These are phyloP conservation scores for Myotis findleyi DNA, from an alignment of 2,797 vertebrate genomes.

Conservation along the genomic window DNA sequence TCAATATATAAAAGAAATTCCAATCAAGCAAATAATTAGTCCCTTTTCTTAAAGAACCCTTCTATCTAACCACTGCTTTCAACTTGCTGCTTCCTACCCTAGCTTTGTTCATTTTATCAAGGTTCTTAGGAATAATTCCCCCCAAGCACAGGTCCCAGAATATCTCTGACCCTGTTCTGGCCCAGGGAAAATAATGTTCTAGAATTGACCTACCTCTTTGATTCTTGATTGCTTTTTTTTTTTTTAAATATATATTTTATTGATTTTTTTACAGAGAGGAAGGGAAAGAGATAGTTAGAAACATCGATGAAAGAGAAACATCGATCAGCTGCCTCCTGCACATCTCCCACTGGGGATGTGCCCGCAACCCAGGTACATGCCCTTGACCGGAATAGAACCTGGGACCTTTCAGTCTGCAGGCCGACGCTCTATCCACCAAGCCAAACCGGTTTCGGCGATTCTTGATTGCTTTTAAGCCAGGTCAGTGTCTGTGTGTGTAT, in stretches of 20 bases:
- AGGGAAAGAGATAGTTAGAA: too few relatives aligned
- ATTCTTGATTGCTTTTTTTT: neutral
- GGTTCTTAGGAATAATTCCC: conserved; percentile 3
- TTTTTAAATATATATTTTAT: too few relatives aligned
- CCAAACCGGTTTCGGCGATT: too few relatives aligned
- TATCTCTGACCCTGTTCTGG: conserved; percentile 20
- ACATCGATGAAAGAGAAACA: too few relatives aligned
- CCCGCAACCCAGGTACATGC: too few relatives aligned
- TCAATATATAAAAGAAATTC: neutral
- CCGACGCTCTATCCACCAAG: too few relatives aligned
- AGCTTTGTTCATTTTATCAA: conserved; percentile 32
- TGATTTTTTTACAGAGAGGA: too few relatives aligned
- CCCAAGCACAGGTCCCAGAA: neutral
- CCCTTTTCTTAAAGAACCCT: conserved; percentile 26
- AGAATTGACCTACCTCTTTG: neutral
- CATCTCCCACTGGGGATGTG: too few relatives aligned
- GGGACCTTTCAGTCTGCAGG: too few relatives aligned
- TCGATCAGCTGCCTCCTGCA: too few relatives aligned
- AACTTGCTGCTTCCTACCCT: neutral
- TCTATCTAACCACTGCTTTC: neutral
- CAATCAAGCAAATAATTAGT: neutral
- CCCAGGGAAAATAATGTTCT: conserved; percentile 9
- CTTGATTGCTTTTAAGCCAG: neutral
- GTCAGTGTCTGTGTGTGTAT: neutral
- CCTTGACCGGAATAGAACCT: too few relatives aligned